Evolutionary conservation across 2,888 invertebrate species (phyloP).

Genomic region (Pollenia amentaria): DNA sequence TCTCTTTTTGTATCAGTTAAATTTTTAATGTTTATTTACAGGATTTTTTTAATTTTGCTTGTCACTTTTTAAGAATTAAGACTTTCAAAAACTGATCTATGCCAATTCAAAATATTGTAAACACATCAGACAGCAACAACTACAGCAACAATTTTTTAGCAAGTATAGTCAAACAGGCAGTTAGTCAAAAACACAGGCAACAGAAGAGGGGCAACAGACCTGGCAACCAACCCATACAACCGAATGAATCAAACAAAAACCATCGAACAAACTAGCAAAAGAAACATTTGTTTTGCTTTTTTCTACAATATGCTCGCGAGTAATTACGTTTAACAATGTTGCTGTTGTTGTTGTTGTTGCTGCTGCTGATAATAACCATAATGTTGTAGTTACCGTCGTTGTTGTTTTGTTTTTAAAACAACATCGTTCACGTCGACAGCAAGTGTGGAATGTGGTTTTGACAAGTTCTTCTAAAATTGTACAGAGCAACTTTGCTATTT

Average conservation of each 20-base stretch:
- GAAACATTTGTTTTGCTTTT: conserved; percentile 37
- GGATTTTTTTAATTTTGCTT: no score
- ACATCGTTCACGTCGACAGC: conserved; percentile 69
- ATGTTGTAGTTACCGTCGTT: conserved; percentile 16
- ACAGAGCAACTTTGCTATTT: conserved; percentile 80
- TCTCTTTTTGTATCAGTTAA: no score
- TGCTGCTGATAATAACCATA: conserved; percentile 28
- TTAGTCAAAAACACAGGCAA: background rate
- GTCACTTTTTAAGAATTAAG: background rate
- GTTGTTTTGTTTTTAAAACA: conserved; percentile 45
- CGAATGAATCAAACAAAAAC: background rate
- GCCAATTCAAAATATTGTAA: conserved; percentile 15
- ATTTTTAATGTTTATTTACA: no score
- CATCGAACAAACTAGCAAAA: conserved; percentile 25
- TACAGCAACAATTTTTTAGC: background rate
- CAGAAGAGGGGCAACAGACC: conserved; percentile 23
- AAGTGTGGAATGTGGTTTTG: conserved; percentile 82
- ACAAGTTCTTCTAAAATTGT: conserved; percentile 84
- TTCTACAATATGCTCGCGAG: conserved; percentile 64
- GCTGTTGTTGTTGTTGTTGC: conserved; percentile 38
- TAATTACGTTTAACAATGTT: conserved; percentile 68
- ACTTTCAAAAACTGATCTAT: conserved; percentile 23
- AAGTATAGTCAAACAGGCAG: conserved; percentile 32
- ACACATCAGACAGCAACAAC: conserved; percentile 13
- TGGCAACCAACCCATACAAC: background rate